A percentile compares a stretch with the other conserved stretches of the same genome.
phyloP scores from a whole-genome alignment of 2,113 vertebrate genomes.

The Ophthalmotilapia sp. region DNA sequence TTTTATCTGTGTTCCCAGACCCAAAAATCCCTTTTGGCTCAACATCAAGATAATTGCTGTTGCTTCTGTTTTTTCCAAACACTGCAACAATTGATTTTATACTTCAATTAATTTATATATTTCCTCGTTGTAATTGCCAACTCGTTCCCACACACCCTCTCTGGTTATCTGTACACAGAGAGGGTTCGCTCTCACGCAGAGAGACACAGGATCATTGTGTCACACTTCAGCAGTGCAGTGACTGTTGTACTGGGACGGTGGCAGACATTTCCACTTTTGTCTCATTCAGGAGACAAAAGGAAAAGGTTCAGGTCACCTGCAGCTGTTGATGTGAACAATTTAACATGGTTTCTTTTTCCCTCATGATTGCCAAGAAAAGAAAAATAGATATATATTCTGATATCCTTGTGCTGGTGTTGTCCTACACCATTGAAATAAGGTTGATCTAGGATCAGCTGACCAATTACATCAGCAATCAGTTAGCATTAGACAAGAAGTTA shows the following conservation, averaged over 20 bases:
- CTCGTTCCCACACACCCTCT: background rate
- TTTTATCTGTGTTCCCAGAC: conserved; percentile 31
- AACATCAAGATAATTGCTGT: conserved; percentile 20
- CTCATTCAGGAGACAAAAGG: background rate
- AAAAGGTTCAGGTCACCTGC: background rate
- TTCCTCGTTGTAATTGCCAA: conserved; percentile 16
- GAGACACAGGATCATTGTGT: background rate
- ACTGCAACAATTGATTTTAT: conserved; percentile 40
- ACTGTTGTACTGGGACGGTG: background rate
- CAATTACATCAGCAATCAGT: background rate
- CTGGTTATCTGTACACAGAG: background rate
- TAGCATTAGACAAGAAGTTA: background rate
- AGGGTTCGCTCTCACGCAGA: background rate
- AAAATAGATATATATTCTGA: background rate
- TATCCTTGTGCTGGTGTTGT: background rate
- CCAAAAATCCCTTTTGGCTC: conserved; percentile 19
- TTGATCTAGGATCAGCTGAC: background rate
- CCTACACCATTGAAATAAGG: background rate
- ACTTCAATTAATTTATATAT: conserved; percentile 27
- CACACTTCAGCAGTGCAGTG: background rate
- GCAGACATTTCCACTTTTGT: background rate
- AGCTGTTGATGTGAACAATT: background rate
- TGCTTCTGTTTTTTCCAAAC: background rate
- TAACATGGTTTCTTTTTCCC: background rate
- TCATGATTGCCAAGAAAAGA: background rate